Base-by-base conservation (phyloP, 1,140 invertebrate species). In the Spodoptera frugiperda region DNA sequence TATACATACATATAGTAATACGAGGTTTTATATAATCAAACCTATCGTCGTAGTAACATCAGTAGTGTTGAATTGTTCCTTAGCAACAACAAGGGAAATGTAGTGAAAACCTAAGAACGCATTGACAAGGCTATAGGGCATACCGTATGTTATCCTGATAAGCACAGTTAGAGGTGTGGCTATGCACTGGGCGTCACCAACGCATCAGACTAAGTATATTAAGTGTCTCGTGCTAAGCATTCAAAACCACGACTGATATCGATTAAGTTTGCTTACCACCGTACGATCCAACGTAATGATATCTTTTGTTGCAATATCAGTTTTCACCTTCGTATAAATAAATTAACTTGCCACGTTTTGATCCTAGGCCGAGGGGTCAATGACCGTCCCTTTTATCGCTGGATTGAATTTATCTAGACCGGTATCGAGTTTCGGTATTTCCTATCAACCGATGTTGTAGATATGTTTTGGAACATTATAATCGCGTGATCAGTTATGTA, bases 381-480 rank as follows among this genome's bases (percentile, higher is more conserved):
- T 77, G 86, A 87, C 85, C 87, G 85, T 87, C 86, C 82, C 83
- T 85, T 87, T 85, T 77, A 80, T 78, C 75, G 71, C 10, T 65
- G 46, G 5, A 79, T 71, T 71, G 65, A 61, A 78, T 81, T 83
- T 81, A 79, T 78, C 74, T 30, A 25, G 48, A 54, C 71, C 46
- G 61, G 68, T 78, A 81, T 81, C 80, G 51, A 33, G 39, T 81
- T 77, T 78, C 63, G 53, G 68, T 68, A 67, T 78, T 75, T 78
- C 72, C 72, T 78, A 78, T 78, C 76, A 63, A n/a, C 57, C 48
- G 48, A 51, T 46, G 53, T 48, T 61, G 33, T 74, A 51, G 68
- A 63, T 74, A 67, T 14, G 21, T 39, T 59, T 17, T 19, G 11
- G 19, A 21, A 53, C 67, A 15, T 55, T 30, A 14, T 51, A 57